Conservation (phyloP, 2,797 vertebrate species). For the Catostomus latipinnis region DNA sequence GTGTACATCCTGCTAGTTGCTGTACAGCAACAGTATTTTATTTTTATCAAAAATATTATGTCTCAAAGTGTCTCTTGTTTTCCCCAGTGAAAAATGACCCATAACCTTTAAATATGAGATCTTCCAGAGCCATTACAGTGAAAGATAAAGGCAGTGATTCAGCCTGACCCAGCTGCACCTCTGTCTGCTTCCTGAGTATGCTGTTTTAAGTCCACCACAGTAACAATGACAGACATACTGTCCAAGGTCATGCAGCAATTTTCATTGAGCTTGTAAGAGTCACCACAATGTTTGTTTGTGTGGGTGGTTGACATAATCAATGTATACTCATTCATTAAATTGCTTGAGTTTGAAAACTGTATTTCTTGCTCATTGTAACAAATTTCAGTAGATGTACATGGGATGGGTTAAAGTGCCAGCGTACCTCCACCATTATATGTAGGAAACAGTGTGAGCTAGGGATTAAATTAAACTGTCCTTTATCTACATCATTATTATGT, state of each 20-base stretch:
- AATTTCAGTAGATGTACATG: too few species aligned
- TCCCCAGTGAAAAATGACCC: not conserved
- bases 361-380: too few species aligned
- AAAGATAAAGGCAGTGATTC: not conserved
- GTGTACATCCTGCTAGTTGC: too few species aligned
- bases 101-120: not conserved
- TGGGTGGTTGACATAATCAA: not conserved
- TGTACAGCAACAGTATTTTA: not conserved
- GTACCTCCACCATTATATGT: too few species aligned
- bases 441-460: too few species aligned
- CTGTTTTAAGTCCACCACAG: constrained; percentile 1
- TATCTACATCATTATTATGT: too few species aligned
- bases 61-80: not conserved
- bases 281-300: not conserved
- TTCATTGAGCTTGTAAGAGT: constrained; percentile 19
- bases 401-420: too few species aligned
- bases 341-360: too few species aligned
- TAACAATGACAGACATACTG: constrained; percentile 38
- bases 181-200: not conserved
- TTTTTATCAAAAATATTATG: not conserved
- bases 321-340: not conserved
- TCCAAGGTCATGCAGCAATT: constrained; percentile 37
- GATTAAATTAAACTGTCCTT: too few species aligned
- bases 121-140: not conserved
- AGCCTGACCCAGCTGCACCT: constrained; percentile 16